phyloP scores from a whole-genome alignment of 2,113 vertebrate genomes.

The Myotis yumanensis region DNA sequence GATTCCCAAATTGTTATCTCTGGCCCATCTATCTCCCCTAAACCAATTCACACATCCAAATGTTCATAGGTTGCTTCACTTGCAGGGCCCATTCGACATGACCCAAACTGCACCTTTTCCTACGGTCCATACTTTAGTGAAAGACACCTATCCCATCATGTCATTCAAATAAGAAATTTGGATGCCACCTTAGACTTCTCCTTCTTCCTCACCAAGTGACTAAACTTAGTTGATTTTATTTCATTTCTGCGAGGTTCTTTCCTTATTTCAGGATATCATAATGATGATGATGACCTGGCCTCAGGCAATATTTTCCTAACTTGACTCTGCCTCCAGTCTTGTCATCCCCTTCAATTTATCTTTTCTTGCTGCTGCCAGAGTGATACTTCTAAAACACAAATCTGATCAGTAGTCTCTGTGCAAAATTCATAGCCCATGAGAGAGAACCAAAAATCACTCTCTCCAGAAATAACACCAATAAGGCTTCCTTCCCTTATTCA shows the following conservation, averaged over 20 bases:
- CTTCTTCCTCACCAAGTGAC: background rate
- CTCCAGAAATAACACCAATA: background rate
- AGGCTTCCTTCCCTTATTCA: background rate
- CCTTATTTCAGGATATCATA: background rate
- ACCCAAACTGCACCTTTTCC: background rate
- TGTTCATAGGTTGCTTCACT: background rate
- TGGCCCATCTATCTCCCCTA: background rate
- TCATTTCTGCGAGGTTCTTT: constrained; percentile 22
- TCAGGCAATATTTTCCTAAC: background rate
- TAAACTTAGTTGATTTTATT: background rate
- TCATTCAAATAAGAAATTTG: background rate
- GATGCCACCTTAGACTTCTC: background rate
- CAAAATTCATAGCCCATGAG: background rate
- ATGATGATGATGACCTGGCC: background rate
- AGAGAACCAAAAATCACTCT: background rate
- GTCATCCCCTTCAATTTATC: background rate
- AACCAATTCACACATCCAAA: background rate
- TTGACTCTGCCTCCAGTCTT: background rate
- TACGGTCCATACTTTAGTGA: background rate
- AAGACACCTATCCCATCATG: background rate
- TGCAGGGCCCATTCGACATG: background rate
- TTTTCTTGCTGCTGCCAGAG: background rate
- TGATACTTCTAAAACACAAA: background rate
- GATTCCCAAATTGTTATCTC: background rate
- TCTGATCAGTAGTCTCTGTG: background rate